phyloP scores from a whole-genome alignment of 2,113 vertebrate genomes.

The Terrapene triunguis region DNA sequence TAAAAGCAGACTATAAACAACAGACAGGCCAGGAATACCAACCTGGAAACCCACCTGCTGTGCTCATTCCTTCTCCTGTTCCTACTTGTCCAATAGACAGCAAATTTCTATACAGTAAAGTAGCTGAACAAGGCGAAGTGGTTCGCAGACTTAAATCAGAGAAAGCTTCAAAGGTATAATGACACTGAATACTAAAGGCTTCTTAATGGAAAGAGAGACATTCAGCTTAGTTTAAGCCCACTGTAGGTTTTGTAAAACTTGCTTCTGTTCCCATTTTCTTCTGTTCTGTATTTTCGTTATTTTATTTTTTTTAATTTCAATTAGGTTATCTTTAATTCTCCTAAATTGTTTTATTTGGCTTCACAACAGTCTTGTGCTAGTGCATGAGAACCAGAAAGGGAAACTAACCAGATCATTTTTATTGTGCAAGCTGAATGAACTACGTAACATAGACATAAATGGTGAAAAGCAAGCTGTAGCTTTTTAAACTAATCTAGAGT shows the following conservation, averaged over 20 bases:
- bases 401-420: background rate
- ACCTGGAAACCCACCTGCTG: conserved; percentile 75
- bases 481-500: background rate
- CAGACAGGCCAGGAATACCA: conserved; percentile 89
- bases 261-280: no score
- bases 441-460: background rate
- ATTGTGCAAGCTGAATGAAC: background rate
- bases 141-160: conserved; percentile 83
- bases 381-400: background rate
- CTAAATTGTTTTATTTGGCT: background rate
- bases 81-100: conserved; percentile 45
- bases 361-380: background rate
- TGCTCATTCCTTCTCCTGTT: conserved; percentile 27
- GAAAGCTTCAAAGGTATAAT: conserved; percentile 83
- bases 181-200: background rate
- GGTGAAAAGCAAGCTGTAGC: background rate
- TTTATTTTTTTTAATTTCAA: background rate
- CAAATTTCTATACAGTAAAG: conserved; percentile 35
- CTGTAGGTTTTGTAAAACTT: background rate
- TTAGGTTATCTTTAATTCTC: background rate
- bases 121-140: conserved; percentile 82
- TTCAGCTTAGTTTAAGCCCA: background rate
- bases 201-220: background rate
- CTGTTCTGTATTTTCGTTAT: background rate
- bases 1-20: conserved; percentile 89